Base-by-base conservation (phyloP, 2,888 invertebrate genomes). In the Parochlus steinenii region DNA sequence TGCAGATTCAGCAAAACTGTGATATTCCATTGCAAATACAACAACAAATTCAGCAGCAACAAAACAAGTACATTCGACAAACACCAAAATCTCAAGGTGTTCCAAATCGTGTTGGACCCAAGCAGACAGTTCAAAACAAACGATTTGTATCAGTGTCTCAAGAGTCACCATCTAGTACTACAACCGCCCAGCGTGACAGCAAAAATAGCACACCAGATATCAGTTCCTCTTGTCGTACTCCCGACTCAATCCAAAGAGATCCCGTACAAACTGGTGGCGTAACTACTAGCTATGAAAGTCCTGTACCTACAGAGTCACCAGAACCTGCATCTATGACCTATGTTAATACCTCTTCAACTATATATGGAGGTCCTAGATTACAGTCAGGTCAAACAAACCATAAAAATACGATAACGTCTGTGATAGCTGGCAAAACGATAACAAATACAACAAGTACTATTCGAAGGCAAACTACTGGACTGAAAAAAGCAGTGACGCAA, bases 201-300 rank as follows among this genome's bases (percentile, higher is more conserved):
- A 75, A 74, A 5, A 62, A 63, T 2, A 75, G 74, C 23, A 63
- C 71, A 42, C 58, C 56, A 33, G 52, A 54, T 24, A 59, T 58
- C 30, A 56, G 61, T 37, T 48, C 57, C 37, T 62, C 62, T 45
- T 55, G 64, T n/a, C 62, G 53, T 49, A 61, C 64, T 16, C 63
- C 68, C 6, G 78, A 77, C 46, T 66, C 67, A 18, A 66, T 36
- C 2, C 14, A 11, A 2, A 30, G 77, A 46, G 67, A 69, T 2
- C 83, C 83, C 0, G 81, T 82, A 40, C 83, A 85, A 53, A 83
- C 81, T 5, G 83, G 82, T 1, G 76, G 82, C 1, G 78, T 85
- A 7, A 83, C 82, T 45, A 83, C 83, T 0, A 83, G 82, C 51
- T 75, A 80, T 47, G 78, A 79, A 24, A 76, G 80, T 30, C 74